Base-by-base conservation (phyloP, 35 echinoderm and acorn worm genomes). In the Acanthaster planci region DNA sequence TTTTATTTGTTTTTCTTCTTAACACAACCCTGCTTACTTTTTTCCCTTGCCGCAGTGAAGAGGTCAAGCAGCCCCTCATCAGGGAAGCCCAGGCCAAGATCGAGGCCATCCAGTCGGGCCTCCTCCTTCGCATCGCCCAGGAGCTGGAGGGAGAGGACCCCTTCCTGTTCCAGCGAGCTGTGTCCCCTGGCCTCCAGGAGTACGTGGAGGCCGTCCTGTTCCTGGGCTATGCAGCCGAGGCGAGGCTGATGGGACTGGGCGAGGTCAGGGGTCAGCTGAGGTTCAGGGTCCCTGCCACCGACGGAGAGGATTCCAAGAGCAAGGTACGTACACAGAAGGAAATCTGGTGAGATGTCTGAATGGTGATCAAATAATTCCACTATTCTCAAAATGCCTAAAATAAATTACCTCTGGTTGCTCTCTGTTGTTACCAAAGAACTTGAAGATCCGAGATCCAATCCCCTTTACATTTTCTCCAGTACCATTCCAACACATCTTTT, bases 181-280 rank as follows among this genome's bases (percentile, higher is more conserved):
- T 90, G 67, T 90, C 95, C 7, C 79, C 85, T 29, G 95, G 95
- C 5, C 29, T 90, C 16, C 95, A 97, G 36, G 95, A 97, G 39
- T 97, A 93, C 80, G 88, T 97, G 6, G 95, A 97, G 60, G 90
- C 95, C 2, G 72, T 97, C 0, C 77, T 89, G 16, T 97, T 97
- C 57, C 85, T 80, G 21, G 17, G 58, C 32, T 97, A 90, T 77
- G 52, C 93, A 39, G 72, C 84, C 21, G 40, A 87, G 29, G 82
- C 52, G 75, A 51, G 77, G 14, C 40, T 97, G 5, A 18, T 97
- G 17, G 57, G 78, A 21, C 52, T 84, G 55, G 60, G 81, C 27
- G 88, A 87, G 84, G 26, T 93, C 0, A 51, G 77, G 81, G 29
- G 38, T 21, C 51, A 59, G 37, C 37, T 78, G 37, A 32, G 35